A percentile compares a stretch with the other conserved stretches of the same genome.
These are phyloP conservation scores for Parasteatoda tepidariorum DNA, from an alignment of 1,140 invertebrate genomes.

Conservation along the genomic window DNA sequence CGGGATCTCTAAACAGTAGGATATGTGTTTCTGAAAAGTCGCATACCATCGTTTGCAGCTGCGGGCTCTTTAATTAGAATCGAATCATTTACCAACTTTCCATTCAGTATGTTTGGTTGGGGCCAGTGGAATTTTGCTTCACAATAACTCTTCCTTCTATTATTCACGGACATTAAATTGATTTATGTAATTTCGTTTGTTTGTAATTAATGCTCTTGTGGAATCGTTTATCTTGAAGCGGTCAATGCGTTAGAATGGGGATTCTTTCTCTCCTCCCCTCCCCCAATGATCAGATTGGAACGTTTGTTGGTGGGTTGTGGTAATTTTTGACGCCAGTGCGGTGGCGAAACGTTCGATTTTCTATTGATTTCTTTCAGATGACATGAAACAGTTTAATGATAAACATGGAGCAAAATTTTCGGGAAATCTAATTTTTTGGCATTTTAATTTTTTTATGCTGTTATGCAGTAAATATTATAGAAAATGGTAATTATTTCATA, in stretches of 20 bases:
- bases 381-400: too few relatives aligned
- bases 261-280: too few relatives aligned
- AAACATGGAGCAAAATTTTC: too few relatives aligned
- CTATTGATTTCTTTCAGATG: too few relatives aligned
- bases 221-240: slow-evolving; percentile 44
- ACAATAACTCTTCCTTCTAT: slow-evolving; percentile 47
- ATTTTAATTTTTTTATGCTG: too few relatives aligned
- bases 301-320: too few relatives aligned
- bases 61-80: slow-evolving; percentile 46
- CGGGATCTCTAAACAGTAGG: background rate
- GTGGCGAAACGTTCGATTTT: too few relatives aligned
- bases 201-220: slow-evolving; percentile 46
- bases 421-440: too few relatives aligned
- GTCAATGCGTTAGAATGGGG: slow-evolving; percentile 11
- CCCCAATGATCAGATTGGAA: too few relatives aligned
- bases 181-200: slow-evolving; percentile 56
- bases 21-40: slow-evolving; percentile 33
- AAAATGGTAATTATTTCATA: too few relatives aligned
- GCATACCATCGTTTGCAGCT: slow-evolving; percentile 50
- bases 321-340: too few relatives aligned
- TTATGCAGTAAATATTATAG: too few relatives aligned
- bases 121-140: slow-evolving; percentile 19
- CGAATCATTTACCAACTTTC: slow-evolving; percentile 49
- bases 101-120: slow-evolving; percentile 1
- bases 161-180: slow-evolving; percentile 56